phyloP scores from a whole-genome alignment of 2,113 vertebrate genomes.

The Hydropotes inermis region DNA sequence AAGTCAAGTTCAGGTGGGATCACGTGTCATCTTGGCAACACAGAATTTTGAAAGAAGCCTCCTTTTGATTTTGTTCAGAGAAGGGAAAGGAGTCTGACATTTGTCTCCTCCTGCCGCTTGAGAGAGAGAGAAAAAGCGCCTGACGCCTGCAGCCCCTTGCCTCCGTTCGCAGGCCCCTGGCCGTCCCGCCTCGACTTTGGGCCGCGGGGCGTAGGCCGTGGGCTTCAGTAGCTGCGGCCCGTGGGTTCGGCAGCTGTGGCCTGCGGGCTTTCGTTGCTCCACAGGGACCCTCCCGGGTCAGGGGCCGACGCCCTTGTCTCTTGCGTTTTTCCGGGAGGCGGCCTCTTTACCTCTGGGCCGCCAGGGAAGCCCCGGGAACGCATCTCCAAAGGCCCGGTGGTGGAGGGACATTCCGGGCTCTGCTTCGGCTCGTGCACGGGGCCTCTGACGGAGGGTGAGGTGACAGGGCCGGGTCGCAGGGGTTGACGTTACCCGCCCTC shows the following conservation, averaged over 20 bases:
- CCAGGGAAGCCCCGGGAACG: background rate
- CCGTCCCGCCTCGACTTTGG: too few relatives aligned
- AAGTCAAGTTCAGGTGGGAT: background rate
- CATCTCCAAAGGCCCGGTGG: background rate
- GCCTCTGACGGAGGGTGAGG: background rate
- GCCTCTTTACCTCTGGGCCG: background rate
- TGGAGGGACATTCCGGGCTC: background rate
- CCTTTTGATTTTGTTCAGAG: background rate
- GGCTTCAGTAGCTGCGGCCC: background rate
- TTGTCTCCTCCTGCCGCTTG: background rate
- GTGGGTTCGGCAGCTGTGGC: background rate
- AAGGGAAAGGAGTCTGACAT: background rate
- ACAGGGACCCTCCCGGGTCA: background rate
- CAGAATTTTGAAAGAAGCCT: background rate
- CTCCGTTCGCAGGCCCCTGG: background rate
- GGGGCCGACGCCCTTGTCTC: accelerated
- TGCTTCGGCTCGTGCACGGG: accelerated
- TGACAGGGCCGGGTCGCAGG: background rate
- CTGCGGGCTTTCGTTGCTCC: accelerated
- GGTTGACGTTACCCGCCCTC: accelerated
- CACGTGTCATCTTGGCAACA: background rate
- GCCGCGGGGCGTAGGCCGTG: background rate
- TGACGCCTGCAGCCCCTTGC: accelerated
- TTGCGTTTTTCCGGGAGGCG: background rate
- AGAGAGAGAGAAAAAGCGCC: background rate